These are phyloP conservation scores for Elachura formosa DNA, from an alignment of 2,113 vertebrate genomes.

Conservation along the genomic window DNA sequence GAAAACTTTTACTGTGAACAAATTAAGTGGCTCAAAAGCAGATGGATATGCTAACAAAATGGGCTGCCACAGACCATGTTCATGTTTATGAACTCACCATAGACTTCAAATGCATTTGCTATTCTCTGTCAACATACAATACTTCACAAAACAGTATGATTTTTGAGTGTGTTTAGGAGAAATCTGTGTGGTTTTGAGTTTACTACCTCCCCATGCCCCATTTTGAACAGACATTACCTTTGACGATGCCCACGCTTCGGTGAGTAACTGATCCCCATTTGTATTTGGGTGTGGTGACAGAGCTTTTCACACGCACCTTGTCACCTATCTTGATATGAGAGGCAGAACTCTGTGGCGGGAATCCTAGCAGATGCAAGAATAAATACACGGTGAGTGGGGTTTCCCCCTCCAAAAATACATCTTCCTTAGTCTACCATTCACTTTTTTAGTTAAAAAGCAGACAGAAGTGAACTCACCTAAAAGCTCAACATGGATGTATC, in stretches of 20 bases:
- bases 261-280: conserved; percentile 99
- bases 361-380: conserved; percentile 73
- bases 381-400: background rate
- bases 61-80: background rate
- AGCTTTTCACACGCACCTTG: conserved; percentile 93
- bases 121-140: background rate
- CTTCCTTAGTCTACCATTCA: background rate
- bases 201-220: background rate
- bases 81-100: rapidly evolving
- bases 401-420: background rate
- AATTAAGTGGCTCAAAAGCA: background rate
- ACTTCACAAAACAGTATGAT: background rate
- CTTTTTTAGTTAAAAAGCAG: background rate
- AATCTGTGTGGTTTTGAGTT: background rate
- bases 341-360: conserved; percentile 91
- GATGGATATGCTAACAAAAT: background rate
- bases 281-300: conserved; percentile 94
- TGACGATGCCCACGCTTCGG: conserved; percentile 93
- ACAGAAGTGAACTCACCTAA: conserved; percentile 75
- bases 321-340: conserved; percentile 98
- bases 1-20: background rate
- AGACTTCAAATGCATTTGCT: background rate
- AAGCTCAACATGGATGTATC: conserved; percentile 95
- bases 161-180: background rate
- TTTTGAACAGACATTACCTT: conserved; percentile 75